phyloP scores from a whole-genome alignment of 1,140 invertebrate species.

The Heterodera schachtii region DNA sequence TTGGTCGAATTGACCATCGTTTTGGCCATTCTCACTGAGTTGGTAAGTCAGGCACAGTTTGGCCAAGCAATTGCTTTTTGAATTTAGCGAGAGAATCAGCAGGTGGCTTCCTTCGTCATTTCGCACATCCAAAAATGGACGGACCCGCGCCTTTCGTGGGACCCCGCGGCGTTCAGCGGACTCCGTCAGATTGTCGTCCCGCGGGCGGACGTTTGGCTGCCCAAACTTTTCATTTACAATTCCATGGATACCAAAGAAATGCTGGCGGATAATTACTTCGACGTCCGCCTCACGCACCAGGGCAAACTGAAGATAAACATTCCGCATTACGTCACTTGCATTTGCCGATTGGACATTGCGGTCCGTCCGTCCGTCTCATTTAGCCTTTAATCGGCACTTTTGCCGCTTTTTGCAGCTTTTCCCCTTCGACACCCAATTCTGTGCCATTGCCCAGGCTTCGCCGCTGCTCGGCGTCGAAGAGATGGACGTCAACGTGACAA shows the following conservation, averaged over 20 bases:
- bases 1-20: conserved; percentile 56
- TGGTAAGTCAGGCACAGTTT: conserved; percentile 24
- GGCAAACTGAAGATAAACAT: conserved; percentile 59
- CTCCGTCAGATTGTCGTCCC: conserved; percentile 51
- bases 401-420: conserved; percentile 41
- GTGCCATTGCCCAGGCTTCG: conserved; percentile 61
- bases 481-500: conserved; percentile 58
- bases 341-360: conserved; percentile 57
- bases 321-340: conserved; percentile 56
- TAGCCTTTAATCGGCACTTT: not conserved
- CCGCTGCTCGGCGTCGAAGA: conserved; percentile 55
- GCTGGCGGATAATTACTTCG: conserved; percentile 54
- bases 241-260: conserved; percentile 61
- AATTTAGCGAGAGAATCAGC: conserved; percentile 53
- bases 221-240: conserved; percentile 57
- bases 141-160: conserved; percentile 49
- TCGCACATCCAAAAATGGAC: conserved; percentile 51
- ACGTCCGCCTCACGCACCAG: conserved; percentile 50
- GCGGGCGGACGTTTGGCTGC: conserved; percentile 49
- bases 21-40: conserved; percentile 57
- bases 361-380: conserved; percentile 21
- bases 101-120: conserved; percentile 54
- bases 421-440: conserved; percentile 61
- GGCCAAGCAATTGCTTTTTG: not conserved
- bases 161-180: conserved; percentile 38